Base-by-base conservation (phyloP, 2,797 vertebrate species). In the Acanthopagrus latus region DNA sequence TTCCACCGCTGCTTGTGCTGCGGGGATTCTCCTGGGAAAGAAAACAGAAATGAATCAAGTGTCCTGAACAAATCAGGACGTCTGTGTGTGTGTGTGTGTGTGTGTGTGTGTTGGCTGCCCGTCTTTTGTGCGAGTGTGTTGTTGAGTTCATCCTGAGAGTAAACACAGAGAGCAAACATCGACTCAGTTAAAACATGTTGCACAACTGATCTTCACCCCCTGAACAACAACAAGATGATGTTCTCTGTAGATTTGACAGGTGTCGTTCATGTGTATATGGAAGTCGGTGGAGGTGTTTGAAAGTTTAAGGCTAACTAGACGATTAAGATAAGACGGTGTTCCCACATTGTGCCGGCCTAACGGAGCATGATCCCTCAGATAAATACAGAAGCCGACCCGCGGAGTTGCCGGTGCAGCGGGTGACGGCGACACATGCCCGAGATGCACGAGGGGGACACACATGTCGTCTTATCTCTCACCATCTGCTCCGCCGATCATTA, bases 401-500 rank as follows among this genome's bases (percentile, higher is more conserved):
- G 70, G 76, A 58, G 71, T 29, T 27, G 11, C 58, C 57, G 27
- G 59, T 81, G 67, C 86, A 81, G 87, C 83, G 50, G 82, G 85
- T 78, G 76, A 88, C 85, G 23, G 9, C 9, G 23, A 25, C 82
- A 73, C 74, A 44, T 71, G 74, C 64, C 55, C 2, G 67, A 58
- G 67, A 80, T 20, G 43, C 62, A 55, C 54, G 6, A 58, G 63
- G 76, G 18, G 54, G 83, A 80, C 84, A 80, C 78, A 71, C 83
- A 83, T 75, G 87, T 25, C 23, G 47, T 81, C 64, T 50, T 50
- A 17, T 82, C 84, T 80, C 54, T 6, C 62, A 77, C 92, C 92
- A 93, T 94, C 93, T 94, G 93, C 89, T 65, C 1, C 6, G 62
- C 51, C 50, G 79, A 87, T 91, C 89, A 90, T 92, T 92, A 92